These are phyloP conservation scores for Symphodus melops DNA, from an alignment of 2,113 vertebrate genomes.

Conservation along the genomic window DNA sequence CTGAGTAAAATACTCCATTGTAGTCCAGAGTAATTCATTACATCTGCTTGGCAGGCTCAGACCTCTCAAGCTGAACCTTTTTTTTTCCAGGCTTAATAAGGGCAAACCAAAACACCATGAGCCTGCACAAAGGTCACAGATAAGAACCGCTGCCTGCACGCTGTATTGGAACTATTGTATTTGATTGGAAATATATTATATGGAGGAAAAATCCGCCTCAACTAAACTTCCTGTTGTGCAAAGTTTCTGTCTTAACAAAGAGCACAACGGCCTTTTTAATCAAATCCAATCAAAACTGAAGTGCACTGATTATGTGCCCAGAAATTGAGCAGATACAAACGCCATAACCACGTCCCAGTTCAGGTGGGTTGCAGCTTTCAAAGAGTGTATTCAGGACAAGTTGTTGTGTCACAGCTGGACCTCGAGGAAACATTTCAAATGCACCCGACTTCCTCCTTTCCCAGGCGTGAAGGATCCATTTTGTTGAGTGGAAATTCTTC, in stretches of 20 bases:
- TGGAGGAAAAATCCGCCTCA: conserved; percentile 16
- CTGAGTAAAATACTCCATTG: conserved; percentile 21
- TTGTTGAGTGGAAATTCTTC: too few relatives aligned
- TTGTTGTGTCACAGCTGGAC: too few relatives aligned
- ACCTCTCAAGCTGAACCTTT: conserved; percentile 35
- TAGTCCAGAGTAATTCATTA: background rate
- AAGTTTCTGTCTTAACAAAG: conserved; percentile 17
- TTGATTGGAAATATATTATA: conserved; percentile 18
- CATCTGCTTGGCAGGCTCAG: conserved; percentile 29
- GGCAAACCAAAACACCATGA: conserved; percentile 38
- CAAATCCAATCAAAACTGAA: conserved; percentile 10
- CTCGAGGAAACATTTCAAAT: too few relatives aligned
- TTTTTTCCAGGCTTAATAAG: conserved; percentile 55
- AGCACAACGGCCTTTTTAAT: conserved; percentile 36
- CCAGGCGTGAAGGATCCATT: too few relatives aligned
- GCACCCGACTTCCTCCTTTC: too few relatives aligned
- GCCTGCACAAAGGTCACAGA: conserved; percentile 40
- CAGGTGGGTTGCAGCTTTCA: too few relatives aligned
- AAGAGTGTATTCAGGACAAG: too few relatives aligned
- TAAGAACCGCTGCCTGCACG: conserved; percentile 27
- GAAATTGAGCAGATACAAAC: background rate
- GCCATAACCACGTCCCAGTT: too few relatives aligned
- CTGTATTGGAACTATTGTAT: conserved; percentile 23
- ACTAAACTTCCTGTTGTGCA: conserved; percentile 43
- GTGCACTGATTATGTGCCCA: background rate